Base-by-base conservation (phyloP, 2,888 invertebrate genomes). In the Beris morrisii region DNA sequence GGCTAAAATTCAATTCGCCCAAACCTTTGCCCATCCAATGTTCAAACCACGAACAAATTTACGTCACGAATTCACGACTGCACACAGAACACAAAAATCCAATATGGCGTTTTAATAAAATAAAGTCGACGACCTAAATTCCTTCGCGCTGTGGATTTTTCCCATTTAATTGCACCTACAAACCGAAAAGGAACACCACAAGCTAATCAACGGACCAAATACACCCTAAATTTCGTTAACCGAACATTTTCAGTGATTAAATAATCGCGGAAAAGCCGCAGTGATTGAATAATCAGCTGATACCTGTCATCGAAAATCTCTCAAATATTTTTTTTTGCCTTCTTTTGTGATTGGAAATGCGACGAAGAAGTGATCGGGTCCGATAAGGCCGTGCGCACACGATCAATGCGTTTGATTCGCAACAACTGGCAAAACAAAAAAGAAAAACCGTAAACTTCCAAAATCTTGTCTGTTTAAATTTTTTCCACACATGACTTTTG, bases 271-370 rank as follows among this genome's bases (percentile, higher is more conserved):
- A 38, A 50, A 45, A 52, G 13, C 11, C 9, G 43, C 12, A 55
- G n/a, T n/a, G 38, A 56, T 64, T 64, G 46, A 48, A 55, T 55
- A 64, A 64, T 64, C 64, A 64, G 64, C 64, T 64, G 64, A 64
- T 55, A 45, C 54, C 64, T 64, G 64, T 64, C 64, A 64, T 38
- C 45, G 22, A 45, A 48, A 56, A 56, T 64, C 64, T 55, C 15
- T 28, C 5, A 45, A 48, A 56, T 46, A 52, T 22, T 52, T 52
- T 52, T 48, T 15, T 12, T 52, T 38, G 38, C 38, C 38, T 38
- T 38, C 38, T 38, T 38, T 38, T 38, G 22, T 22, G 22, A 22
- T 22, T 22, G 22, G 22, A 22, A 22, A 22, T 22, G 22, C 22
- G 22, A 22, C 22, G 22, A 22, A 22, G 22, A 22, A 22, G 22